Conservation (phyloP, 2,113 vertebrate species). For the Sisor rabdophorus region DNA sequence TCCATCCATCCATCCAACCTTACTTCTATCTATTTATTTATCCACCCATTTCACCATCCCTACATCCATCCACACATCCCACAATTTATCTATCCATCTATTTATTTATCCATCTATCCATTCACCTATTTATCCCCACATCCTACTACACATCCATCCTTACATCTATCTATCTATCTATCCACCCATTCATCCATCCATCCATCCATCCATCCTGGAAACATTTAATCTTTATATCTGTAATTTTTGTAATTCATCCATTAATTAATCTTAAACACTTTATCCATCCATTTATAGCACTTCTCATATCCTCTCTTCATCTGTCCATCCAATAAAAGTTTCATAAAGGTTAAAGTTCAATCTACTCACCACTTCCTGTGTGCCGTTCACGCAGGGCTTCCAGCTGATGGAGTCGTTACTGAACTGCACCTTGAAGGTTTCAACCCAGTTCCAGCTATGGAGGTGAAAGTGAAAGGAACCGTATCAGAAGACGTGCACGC, state of each 20-base stretch:
- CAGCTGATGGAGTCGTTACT: slow-evolving; percentile 82
- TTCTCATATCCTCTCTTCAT: background rate
- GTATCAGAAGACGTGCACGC: too few species aligned
- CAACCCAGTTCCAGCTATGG: slow-evolving; percentile 78
- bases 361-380: slow-evolving; percentile 70
- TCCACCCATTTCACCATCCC: background rate
- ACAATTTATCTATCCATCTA: too few species aligned
- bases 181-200: background rate
- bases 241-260: background rate
- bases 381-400: slow-evolving; percentile 75
- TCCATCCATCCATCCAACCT: background rate
- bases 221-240: background rate
- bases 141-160: too few species aligned
- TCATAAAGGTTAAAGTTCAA: background rate
- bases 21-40: background rate
- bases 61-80: too few species aligned
- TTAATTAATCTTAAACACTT: background rate
- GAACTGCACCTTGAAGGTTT: slow-evolving; percentile 85
- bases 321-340: background rate
- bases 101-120: too few species aligned
- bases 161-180: too few species aligned
- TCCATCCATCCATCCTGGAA: background rate
- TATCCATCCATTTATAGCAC: background rate
- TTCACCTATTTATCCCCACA: too few species aligned
- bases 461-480: background rate